phyloP scores from a whole-genome alignment of 2,888 invertebrate genomes.

The Bellardia bayeri region DNA sequence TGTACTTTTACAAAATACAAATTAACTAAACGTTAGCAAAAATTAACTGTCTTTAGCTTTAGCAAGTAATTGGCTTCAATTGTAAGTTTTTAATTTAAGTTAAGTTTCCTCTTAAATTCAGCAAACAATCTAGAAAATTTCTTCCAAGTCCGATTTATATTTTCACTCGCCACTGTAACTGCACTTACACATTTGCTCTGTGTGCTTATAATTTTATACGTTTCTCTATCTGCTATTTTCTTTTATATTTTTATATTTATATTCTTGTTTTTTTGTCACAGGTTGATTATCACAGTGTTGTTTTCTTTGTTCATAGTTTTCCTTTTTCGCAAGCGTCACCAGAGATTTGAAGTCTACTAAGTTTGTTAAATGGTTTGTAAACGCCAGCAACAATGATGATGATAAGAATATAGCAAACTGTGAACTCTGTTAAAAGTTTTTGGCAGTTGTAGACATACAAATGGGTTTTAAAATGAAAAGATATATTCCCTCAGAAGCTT shows the following conservation, averaged over 20 bases:
- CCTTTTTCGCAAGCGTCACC: conserved; percentile 2
- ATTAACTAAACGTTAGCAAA: too few relatives aligned
- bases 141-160: too few relatives aligned
- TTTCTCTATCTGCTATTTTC: neutral
- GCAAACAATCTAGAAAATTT: too few relatives aligned
- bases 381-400: conserved; percentile 13
- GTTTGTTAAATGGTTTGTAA: conserved; percentile 60
- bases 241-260: too few relatives aligned
- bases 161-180: neutral
- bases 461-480: neutral
- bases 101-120: too few relatives aligned
- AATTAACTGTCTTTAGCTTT: too few relatives aligned
- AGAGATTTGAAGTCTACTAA: conserved; percentile 46
- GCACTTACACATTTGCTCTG: neutral
- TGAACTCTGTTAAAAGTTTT: conserved; percentile 10
- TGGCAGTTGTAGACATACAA: neutral
- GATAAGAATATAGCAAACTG: neutral
- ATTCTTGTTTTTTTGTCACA: neutral
- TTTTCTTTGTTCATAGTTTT: conserved; percentile 21
- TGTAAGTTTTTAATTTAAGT: too few relatives aligned
- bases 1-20: too few relatives aligned
- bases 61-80: too few relatives aligned
- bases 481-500: conserved; percentile 30
- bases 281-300: conserved; percentile 10
- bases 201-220: conserved; percentile 7